Evolutionary conservation across 2,888 invertebrate genomes (phyloP).

Genomic region (Omphaloscelis lunosa): DNA sequence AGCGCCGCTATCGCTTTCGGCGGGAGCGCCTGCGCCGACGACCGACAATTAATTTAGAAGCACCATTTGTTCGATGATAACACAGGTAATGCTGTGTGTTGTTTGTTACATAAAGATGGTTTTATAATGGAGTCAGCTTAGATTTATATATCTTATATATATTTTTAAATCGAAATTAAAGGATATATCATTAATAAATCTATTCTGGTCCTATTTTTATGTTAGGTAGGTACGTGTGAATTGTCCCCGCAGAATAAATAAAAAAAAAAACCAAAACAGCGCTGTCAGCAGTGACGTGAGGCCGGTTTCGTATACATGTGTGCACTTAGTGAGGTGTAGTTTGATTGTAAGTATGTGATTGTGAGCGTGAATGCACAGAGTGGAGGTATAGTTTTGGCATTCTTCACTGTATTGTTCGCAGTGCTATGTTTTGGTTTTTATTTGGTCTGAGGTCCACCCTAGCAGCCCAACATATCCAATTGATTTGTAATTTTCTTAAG

Average conservation of each 20-base stretch:
- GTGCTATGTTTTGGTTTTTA: too few species aligned
- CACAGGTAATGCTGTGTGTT: constrained; percentile 64
- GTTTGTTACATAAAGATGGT: constrained; percentile 54
- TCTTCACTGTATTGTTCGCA: too few species aligned
- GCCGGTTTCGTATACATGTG: too few species aligned
- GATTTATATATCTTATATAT: not conserved
- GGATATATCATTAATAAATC: too few species aligned
- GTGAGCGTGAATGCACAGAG: too few species aligned
- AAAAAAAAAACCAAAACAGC: too few species aligned
- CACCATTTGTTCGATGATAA: constrained; percentile 68
- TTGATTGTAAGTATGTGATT: too few species aligned
- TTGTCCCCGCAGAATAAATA: not conserved
- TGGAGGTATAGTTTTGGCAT: too few species aligned
- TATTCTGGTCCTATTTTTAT: not conserved
- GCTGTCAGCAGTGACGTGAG: too few species aligned
- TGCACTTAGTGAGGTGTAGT: too few species aligned
- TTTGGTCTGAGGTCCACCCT: too few species aligned
- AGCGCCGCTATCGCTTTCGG: constrained; percentile 65
- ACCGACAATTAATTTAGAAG: constrained; percentile 71
- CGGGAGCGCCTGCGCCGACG: constrained; percentile 55
- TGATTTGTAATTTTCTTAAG: not conserved
- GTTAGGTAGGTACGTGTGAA: not conserved
- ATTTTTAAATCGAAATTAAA: constrained; percentile 2
- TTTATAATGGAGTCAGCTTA: constrained; percentile 18
- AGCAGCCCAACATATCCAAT: not conserved